Base-by-base conservation (phyloP, 2,113 vertebrate species). In the Cathartes aura region DNA sequence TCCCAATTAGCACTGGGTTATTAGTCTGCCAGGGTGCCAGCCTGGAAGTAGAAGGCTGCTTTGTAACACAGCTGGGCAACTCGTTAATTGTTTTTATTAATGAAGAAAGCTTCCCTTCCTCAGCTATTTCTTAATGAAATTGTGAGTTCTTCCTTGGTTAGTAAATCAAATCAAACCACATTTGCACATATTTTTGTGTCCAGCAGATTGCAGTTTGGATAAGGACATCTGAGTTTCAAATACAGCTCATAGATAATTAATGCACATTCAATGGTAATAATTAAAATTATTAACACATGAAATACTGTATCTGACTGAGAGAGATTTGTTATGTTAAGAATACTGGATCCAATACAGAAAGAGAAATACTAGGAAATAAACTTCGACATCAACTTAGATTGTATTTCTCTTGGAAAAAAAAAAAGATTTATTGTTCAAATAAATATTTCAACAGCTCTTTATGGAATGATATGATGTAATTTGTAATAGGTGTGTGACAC, bases 61-160 rank as follows among this genome's bases (percentile, higher is more conserved):
- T 94, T 95, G 79, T 72, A 89, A 94, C 93, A 96, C 96, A 90
- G 91, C 91, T 97, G 96, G 92, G 92, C 40, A 95, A 72, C 87
- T 79, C 11, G 5, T 76, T 98, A 97, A 98, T 98, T 97, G 95
- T 86, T 98, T 97, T 98, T 96, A 97, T 98, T 97, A 98, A 98
- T 96, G 97, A 98, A 96, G 95, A 92, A 93, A 81, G 12, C 75
- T 97, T 96, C 59, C 81, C 89, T 94, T 94, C 71, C 87, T 98
- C 85, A 87, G 93, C 82, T 84, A 73, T 89, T 95, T 91, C 82
- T 90, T 95, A 95, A 95, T 97, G 92, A 95, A 97, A 90, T 96
- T 97, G 82, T 78, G 67, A 17, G 43, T 79, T 96, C 43, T 91
- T 90, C 86, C 63, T 97, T 96, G 72, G 63, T 81, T 92, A 87